Percentiles rank a stretch among this genome's conserved stretches.
These are phyloP conservation scores for Nicator chloris DNA, from an alignment of 2,113 vertebrate genomes.

Conservation along the genomic window DNA sequence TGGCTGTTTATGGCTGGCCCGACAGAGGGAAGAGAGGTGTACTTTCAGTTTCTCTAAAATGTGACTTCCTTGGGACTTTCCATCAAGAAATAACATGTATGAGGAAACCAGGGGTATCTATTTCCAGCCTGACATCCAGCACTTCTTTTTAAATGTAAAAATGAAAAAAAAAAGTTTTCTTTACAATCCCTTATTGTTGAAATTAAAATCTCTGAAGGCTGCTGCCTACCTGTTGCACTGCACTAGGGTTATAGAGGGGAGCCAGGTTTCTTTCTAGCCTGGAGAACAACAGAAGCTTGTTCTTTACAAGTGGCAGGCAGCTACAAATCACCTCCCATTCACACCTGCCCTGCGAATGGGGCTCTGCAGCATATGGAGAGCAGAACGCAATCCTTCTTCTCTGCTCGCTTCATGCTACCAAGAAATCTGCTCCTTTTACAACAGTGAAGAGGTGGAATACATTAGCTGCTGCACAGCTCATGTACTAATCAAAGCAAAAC, in stretches of 20 bases:
- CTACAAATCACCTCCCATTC: slow-evolving; percentile 13
- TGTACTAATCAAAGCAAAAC: slow-evolving; percentile 34
- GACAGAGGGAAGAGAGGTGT: neutral
- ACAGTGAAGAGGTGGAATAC: slow-evolving; percentile 26
- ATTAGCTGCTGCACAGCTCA: neutral
- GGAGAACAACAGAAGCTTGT: slow-evolving; percentile 13
- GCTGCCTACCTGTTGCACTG: neutral
- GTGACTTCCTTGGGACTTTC: neutral
- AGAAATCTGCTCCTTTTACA: slow-evolving; percentile 10
- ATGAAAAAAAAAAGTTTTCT: neutral
- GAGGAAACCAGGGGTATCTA: neutral
- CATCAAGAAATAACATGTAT: neutral
- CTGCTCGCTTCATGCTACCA: neutral
- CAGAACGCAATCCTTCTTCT: slow-evolving; percentile 8
- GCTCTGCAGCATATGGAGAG: slow-evolving; percentile 8
- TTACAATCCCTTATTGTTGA: neutral
- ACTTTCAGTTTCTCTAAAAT: neutral
- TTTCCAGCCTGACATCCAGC: neutral
- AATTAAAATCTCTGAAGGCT: neutral
- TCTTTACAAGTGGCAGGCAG: neutral
- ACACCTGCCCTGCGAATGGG: slow-evolving; percentile 1
- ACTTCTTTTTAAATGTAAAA: neutral
- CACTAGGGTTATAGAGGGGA: neutral
- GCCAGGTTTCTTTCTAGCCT: neutral
- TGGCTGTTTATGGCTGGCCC: neutral